These are phyloP conservation scores for Melitaea athalia DNA, from an alignment of 2,888 invertebrate genomes.

Conservation along the genomic window DNA sequence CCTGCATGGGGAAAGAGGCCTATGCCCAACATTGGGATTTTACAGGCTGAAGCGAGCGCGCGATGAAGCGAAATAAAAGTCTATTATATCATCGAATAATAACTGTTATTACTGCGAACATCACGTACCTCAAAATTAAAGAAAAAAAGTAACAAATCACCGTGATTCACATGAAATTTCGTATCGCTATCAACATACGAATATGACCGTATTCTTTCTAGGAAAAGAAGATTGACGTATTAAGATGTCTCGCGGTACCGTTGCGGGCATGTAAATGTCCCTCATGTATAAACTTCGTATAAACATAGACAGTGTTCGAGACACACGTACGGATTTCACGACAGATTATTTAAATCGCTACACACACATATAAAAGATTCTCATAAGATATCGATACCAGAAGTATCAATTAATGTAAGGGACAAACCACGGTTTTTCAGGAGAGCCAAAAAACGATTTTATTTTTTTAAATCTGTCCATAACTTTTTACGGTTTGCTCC, in stretches of 20 bases:
- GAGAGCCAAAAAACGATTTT: too few relatives aligned
- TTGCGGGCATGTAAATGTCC: slow-evolving; percentile 31
- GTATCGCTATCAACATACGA: slow-evolving; percentile 17
- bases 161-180: not conserved
- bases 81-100: too few relatives aligned
- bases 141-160: not conserved
- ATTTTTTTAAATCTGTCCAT: too few relatives aligned
- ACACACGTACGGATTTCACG: slow-evolving; percentile 20
- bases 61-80: too few relatives aligned
- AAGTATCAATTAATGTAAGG: too few relatives aligned
- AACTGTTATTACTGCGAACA: not conserved
- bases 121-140: not conserved
- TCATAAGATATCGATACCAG: too few relatives aligned
- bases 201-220: slow-evolving; percentile 27
- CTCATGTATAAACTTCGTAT: slow-evolving; percentile 17
- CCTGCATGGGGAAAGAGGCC: too few relatives aligned
- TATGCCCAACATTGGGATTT: too few relatives aligned
- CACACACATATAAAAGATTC: too few relatives aligned
- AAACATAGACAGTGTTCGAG: not conserved
- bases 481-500: too few relatives aligned
- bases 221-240: slow-evolving; percentile 32
- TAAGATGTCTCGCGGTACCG: slow-evolving; percentile 31
- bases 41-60: too few relatives aligned
- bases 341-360: slow-evolving; percentile 9
- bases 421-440: too few relatives aligned